These are phyloP conservation scores for Esperia sulphurella DNA, from an alignment of 2,888 invertebrate genomes.

Conservation along the genomic window DNA sequence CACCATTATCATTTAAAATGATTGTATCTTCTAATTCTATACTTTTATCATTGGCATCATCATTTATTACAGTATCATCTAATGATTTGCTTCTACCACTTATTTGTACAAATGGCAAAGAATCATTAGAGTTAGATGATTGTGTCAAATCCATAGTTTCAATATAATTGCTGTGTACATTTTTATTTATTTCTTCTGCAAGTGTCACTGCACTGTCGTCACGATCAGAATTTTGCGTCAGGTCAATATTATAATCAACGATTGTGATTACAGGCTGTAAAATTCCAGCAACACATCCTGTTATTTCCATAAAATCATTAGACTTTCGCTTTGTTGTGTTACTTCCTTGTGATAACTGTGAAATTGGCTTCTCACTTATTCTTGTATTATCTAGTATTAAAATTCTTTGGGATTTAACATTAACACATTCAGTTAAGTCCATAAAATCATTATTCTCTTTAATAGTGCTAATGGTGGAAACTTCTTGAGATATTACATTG, in stretches of 20 bases:
- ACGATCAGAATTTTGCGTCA: constrained; percentile 29
- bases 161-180: constrained; percentile 7
- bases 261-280: constrained; percentile 19
- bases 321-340: constrained; percentile 39
- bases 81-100: constrained; percentile 23
- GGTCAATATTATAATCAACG: constrained; percentile 29
- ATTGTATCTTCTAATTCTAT: constrained; percentile 38
- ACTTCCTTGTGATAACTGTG: constrained; percentile 23
- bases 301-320: constrained; percentile 60
- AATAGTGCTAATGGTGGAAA: constrained; percentile 13
- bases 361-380: constrained; percentile 6
- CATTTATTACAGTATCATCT: constrained; percentile 39
- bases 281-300: constrained; percentile 42
- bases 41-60: constrained; percentile 20
- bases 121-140: constrained; percentile 44
- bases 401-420: constrained; percentile 12
- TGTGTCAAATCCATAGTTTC: constrained; percentile 47
- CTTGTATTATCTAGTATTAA: constrained; percentile 4
- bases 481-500: constrained; percentile 16
- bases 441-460: constrained; percentile 29
- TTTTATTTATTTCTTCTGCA: constrained; percentile 7
- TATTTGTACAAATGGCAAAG: constrained; percentile 40
- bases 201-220: constrained; percentile 11
- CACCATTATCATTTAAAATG: constrained; percentile 22
- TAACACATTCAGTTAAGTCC: constrained; percentile 48